Conservation (phyloP, 2,888 invertebrate genomes). For the Busseola fusca region DNA sequence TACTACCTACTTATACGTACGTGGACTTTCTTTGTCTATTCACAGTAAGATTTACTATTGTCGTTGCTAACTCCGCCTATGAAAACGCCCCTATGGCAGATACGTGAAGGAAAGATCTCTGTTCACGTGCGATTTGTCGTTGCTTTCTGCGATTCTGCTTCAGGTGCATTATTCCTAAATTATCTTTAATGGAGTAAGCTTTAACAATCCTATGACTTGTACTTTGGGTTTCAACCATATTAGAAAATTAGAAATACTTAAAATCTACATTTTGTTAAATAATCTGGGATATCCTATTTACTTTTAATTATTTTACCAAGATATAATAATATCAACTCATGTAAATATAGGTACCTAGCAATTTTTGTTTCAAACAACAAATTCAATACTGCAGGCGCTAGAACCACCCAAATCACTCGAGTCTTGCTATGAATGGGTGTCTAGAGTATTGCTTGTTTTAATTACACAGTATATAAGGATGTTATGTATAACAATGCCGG, state of each 20-base stretch:
- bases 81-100: constrained; percentile 51
- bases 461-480: constrained; percentile 61
- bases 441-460: constrained; percentile 59
- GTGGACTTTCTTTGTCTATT: constrained; percentile 69
- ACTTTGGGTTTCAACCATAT: too few relatives aligned
- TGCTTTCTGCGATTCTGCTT: background rate
- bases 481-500: constrained; percentile 67
- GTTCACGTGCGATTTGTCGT: constrained; percentile 44
- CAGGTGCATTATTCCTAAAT: too few relatives aligned
- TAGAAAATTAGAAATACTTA: too few relatives aligned
- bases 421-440: constrained; percentile 19
- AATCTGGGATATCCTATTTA: too few relatives aligned
- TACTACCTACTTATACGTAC: constrained; percentile 18
- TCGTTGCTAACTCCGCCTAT: constrained; percentile 69
- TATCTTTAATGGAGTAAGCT: too few relatives aligned
- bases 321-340: background rate
- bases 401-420: background rate
- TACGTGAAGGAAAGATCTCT: constrained; percentile 42
- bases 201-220: too few relatives aligned
- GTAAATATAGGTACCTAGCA: background rate
- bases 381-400: background rate
- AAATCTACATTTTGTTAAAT: too few relatives aligned
- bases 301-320: background rate
- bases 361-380: background rate
- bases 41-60: constrained; percentile 68